A percentile compares a stretch with the other conserved stretches of the same genome.
These are phyloP conservation scores for Troides helena DNA, from an alignment of 2,888 invertebrate species.

Conservation along the genomic window DNA sequence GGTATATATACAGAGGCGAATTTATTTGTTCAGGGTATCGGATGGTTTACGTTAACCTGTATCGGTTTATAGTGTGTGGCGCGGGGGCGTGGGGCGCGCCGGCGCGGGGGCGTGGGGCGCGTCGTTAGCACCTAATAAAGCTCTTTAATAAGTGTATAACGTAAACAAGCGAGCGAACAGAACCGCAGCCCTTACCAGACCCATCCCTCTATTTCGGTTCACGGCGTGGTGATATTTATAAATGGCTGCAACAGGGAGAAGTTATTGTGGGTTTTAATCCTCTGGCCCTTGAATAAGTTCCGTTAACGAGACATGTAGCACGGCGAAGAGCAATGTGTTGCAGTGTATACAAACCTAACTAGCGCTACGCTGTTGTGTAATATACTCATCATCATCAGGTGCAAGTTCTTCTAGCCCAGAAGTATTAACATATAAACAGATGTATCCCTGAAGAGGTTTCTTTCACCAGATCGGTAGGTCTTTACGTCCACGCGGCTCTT, in stretches of 20 bases:
- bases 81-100: too few relatives aligned
- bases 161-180: constrained; percentile 50
- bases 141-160: constrained; percentile 33
- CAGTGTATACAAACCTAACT: too few relatives aligned
- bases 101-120: constrained; percentile 40
- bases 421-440: too few relatives aligned
- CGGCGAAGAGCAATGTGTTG: too few relatives aligned
- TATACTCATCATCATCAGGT: too few relatives aligned
- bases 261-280: not conserved
- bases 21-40: not conserved
- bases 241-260: not conserved
- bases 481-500: too few relatives aligned
- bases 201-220: constrained; percentile 26
- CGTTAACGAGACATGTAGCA: too few relatives aligned
- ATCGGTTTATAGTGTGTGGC: constrained; percentile 14
- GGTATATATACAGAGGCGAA: not conserved
- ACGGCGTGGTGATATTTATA: constrained; percentile 4
- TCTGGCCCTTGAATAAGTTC: not conserved
- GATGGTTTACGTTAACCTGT: not conserved
- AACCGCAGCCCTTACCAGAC: constrained; percentile 28
- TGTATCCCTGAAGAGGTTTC: too few relatives aligned
- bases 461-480: too few relatives aligned
- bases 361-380: too few relatives aligned
- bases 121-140: constrained; percentile 63
- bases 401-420: too few relatives aligned